Percentiles rank a stretch among this genome's conserved stretches.
Conservation (phyloP, 2,888 invertebrate genomes). For the Marasmarcha lunaedactyla region DNA sequence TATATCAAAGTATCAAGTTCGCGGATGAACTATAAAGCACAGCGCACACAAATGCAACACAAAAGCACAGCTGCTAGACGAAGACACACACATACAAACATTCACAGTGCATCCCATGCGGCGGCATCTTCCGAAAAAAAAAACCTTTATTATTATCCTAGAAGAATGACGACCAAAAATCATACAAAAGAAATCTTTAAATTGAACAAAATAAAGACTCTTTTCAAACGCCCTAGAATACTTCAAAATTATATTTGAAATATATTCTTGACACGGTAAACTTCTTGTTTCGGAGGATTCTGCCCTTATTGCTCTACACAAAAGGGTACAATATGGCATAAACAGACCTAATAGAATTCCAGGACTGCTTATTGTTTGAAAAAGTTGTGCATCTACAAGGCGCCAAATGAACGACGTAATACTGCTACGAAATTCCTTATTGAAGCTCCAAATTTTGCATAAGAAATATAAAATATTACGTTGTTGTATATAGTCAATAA, state of each 20-base stretch:
- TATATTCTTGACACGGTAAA: conserved; percentile 31
- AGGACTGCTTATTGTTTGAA: conserved; percentile 46
- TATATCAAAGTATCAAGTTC: conserved; percentile 30
- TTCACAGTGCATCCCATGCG: conserved; percentile 55
- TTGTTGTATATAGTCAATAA: no score
- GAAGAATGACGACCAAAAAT: conserved; percentile 30
- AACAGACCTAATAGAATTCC: neutral
- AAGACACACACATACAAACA: conserved; percentile 39
- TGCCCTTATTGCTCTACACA: conserved; percentile 14
- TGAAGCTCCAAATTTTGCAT: conserved; percentile 27
- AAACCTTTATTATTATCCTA: conserved; percentile 65
- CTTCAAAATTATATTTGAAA: conserved; percentile 32
- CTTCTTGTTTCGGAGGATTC: conserved; percentile 12
- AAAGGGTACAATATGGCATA: conserved; percentile 21
- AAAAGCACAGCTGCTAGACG: conserved; percentile 65
- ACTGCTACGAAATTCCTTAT: conserved; percentile 32
- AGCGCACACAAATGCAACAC: conserved; percentile 49
- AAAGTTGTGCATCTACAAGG: conserved; percentile 56
- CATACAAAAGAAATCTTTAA: conserved; percentile 26
- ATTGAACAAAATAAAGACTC: conserved; percentile 7
- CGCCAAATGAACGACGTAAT: conserved; percentile 61
- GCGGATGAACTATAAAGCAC: conserved; percentile 23
- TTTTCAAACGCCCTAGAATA: neutral
- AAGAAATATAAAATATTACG: no score
- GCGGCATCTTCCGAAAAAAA: conserved; percentile 56